A percentile compares a stretch with the other conserved stretches of the same genome.
Conservation (phyloP, 2,113 vertebrate species). For the Scytalopus superciliaris region DNA sequence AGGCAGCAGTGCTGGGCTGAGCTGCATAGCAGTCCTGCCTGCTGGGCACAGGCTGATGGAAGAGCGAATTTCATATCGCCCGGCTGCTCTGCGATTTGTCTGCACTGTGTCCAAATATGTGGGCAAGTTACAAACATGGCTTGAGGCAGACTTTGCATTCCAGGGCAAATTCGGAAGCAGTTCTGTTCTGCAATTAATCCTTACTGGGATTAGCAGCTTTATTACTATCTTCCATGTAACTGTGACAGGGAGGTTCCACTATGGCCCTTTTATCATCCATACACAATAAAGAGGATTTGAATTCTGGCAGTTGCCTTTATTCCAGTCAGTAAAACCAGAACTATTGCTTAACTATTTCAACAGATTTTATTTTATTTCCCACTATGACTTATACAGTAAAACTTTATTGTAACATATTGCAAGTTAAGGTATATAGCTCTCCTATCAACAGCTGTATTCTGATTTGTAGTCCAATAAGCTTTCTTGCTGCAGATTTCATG, state of each 20-base stretch:
- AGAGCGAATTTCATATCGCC: background rate
- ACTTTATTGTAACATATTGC: constrained; percentile 53
- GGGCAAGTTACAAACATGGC: background rate
- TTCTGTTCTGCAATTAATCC: background rate
- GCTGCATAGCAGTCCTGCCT: background rate
- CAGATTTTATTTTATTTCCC: constrained; percentile 39
- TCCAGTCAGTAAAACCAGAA: constrained; percentile 41
- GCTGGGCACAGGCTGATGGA: background rate
- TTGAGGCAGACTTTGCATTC: background rate
- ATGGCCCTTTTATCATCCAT: background rate
- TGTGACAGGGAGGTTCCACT: background rate
- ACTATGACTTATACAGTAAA: constrained; percentile 51
- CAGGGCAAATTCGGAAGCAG: background rate
- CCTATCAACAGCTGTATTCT: constrained; percentile 68
- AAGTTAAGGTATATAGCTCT: constrained; percentile 57
- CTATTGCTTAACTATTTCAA: constrained; percentile 40
- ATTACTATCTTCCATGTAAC: background rate
- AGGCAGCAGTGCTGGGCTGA: accelerated
- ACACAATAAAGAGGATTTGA: constrained; percentile 5
- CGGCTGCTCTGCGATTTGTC: background rate
- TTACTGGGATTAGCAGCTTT: background rate
- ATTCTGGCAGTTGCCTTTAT: constrained; percentile 14
- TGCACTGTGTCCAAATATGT: background rate
- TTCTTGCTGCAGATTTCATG: constrained; percentile 58
- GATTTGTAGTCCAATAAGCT: constrained; percentile 74